phyloP scores from a whole-genome alignment of 2,888 invertebrate species.

The Drosophila formosana region DNA sequence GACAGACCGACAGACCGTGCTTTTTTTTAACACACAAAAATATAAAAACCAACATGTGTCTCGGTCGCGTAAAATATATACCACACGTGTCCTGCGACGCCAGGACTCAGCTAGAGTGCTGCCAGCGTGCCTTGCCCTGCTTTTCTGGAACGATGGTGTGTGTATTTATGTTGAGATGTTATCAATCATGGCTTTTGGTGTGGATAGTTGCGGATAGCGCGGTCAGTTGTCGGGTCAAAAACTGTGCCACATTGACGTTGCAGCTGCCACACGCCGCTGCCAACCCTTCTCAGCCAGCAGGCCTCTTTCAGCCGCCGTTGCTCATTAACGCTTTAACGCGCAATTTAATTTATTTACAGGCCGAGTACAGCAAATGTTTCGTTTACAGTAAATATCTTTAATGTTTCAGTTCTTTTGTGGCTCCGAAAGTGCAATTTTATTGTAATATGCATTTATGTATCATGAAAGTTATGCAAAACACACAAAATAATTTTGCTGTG shows the following conservation, averaged over 20 bases:
- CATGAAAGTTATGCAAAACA: conserved; percentile 26
- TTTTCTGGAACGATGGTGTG: conserved; percentile 9
- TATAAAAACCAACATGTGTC: conserved; percentile 27
- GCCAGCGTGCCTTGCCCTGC: conserved; percentile 5
- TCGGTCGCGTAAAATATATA: conserved; percentile 45
- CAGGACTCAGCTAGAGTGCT: conserved; percentile 7
- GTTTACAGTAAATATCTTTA: conserved; percentile 10
- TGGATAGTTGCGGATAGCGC: conserved; percentile 76
- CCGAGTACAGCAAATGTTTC: conserved; percentile 17
- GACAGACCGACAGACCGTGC: neutral
- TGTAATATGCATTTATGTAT: conserved; percentile 16
- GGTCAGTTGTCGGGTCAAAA: conserved; percentile 67
- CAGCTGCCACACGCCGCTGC: conserved; percentile 33
- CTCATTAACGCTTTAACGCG: conserved; percentile 73
- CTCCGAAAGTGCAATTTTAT: too few species aligned
- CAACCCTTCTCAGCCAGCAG: neutral
- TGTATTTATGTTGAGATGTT: conserved; percentile 68
- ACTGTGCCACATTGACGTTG: conserved; percentile 55
- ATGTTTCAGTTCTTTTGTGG: neutral
- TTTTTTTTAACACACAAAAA: conserved; percentile 11
- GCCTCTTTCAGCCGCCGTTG: conserved; percentile 4
- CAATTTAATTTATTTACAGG: conserved; percentile 49
- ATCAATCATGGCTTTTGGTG: conserved; percentile 78
- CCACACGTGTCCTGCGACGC: conserved; percentile 34
- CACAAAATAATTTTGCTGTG: conserved; percentile 9